Evolutionary conservation across 53 echinoderm and acorn worm species (phyloP), one percentile per base, ranked within the genome.

Genomic region (Arbacia lixula): DNA sequence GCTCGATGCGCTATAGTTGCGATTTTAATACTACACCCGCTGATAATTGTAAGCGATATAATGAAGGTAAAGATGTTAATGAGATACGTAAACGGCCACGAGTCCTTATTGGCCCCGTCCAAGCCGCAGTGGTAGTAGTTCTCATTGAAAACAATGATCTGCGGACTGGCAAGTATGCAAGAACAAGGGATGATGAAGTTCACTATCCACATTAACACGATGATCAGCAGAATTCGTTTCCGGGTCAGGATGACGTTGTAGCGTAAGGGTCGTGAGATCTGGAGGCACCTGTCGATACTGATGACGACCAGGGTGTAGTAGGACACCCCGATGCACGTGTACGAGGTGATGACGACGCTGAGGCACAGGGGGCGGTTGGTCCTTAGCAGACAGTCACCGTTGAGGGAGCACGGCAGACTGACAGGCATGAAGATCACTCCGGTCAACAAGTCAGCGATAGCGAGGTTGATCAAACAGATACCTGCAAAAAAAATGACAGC

Each of bases 351-450:
- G 20, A 75, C 54, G 32, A 75, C 54, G 24, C 53, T 54, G 2
- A 52, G 53, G 25, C 75, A 75, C 2, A 53, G 53, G 31, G 19
- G 17, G 31, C 54, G 53, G 54, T 53, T 54, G 17, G 53, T 24
- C 36, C 34, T 75, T 14, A 75, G 10, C 31, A 54, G 10, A 49
- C 75, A 75, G 6, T 75, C 75, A 5, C 75, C 75, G 54, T 53
- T 52, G 75, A 75, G 75, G 75, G 75, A 6, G 40, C 75, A 75
- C 19, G 75, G 75, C 36, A 75, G 75, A 19, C 75, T 52, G 75
- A 54, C 52, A 6, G 75, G 75, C n/a, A 75, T 29, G 20, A 34
- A 75, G 4, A 75, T 75, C 8, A 53, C 12, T 3, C 75, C 75
- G 1, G 75, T 75, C 26, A 75, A 54, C 16, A 75, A 32, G 25